Percentiles rank a stretch among this genome's conserved stretches.
Evolutionary conservation across 1,140 invertebrate genomes (phyloP).

Genomic region (Paracyclopina nana): DNA sequence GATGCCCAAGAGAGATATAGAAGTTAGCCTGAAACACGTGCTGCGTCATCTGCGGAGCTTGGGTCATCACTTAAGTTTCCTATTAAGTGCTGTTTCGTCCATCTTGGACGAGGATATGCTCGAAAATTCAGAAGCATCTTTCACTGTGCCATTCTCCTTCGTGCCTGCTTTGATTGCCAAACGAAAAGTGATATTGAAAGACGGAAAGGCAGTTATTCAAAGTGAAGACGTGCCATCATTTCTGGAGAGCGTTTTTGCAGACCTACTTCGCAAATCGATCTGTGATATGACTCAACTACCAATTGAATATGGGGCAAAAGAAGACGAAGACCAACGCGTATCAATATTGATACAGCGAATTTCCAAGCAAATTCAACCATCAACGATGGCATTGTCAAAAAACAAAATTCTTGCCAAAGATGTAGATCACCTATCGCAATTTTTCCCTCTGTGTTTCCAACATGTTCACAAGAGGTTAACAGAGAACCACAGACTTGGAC

Average conservation of each 20-base stretch:
- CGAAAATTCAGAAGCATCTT: not conserved
- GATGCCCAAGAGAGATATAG: not conserved
- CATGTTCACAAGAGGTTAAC: constrained; percentile 13
- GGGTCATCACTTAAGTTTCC: not conserved
- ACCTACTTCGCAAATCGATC: not conserved
- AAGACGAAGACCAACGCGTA: not conserved
- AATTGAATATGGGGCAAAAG: too few species aligned
- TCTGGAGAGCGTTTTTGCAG: not conserved
- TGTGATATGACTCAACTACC: not conserved
- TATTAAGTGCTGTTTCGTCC: not conserved
- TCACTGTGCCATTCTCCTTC: not conserved
- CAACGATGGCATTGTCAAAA: not conserved
- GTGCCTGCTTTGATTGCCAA: not conserved
- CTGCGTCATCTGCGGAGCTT: not conserved
- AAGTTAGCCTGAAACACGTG: not conserved
- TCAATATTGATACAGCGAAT: not conserved
- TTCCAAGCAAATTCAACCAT: not conserved
- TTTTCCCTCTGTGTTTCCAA: constrained; percentile 18
- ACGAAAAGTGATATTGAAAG: not conserved
- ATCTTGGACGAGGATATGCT: not conserved
- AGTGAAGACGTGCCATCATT: not conserved
- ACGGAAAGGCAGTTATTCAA: not conserved
- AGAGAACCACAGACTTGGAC: constrained; percentile 40
- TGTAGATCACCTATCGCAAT: not conserved
- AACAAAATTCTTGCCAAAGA: too few species aligned